Evolutionary conservation across 2,888 invertebrate species (phyloP).

Genomic region (Lycocerus yunnanus): DNA sequence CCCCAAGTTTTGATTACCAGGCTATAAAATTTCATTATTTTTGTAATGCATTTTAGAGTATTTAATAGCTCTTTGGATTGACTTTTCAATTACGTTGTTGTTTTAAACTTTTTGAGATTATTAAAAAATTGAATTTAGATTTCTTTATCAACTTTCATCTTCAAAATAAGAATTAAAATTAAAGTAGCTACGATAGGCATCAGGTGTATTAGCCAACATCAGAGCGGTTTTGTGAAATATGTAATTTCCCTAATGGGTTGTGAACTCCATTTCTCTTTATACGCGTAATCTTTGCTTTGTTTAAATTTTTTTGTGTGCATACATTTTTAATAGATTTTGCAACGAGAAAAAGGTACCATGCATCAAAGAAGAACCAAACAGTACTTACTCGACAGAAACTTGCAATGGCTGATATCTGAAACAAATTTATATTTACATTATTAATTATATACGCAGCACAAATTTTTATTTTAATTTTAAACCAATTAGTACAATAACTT

Average conservation of each 20-base stretch:
- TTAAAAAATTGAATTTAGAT: background rate
- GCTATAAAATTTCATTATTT: too few relatives aligned
- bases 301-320: background rate
- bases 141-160: background rate
- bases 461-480: too few relatives aligned
- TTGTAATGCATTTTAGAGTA: too few relatives aligned
- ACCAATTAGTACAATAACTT: too few relatives aligned
- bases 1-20: background rate
- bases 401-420: constrained; percentile 83
- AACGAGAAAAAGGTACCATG: constrained; percentile 2
- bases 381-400: constrained; percentile 82
- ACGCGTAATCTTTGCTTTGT: constrained; percentile 2
- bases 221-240: constrained; percentile 1
- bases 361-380: background rate
- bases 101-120: background rate
- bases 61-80: background rate
- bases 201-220: background rate
- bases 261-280: constrained; percentile 2
- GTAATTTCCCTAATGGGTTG: constrained; percentile 9
- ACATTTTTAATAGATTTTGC: constrained; percentile 10
- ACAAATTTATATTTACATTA: too few relatives aligned
- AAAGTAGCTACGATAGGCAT: background rate
- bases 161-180: background rate
- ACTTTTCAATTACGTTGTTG: background rate
- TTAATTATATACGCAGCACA: too few relatives aligned